Evolutionary conservation across 2,113 vertebrate genomes (phyloP), one percentile per base, ranked within the genome.

Genomic region (Syngnathoides biaculeatus): DNA sequence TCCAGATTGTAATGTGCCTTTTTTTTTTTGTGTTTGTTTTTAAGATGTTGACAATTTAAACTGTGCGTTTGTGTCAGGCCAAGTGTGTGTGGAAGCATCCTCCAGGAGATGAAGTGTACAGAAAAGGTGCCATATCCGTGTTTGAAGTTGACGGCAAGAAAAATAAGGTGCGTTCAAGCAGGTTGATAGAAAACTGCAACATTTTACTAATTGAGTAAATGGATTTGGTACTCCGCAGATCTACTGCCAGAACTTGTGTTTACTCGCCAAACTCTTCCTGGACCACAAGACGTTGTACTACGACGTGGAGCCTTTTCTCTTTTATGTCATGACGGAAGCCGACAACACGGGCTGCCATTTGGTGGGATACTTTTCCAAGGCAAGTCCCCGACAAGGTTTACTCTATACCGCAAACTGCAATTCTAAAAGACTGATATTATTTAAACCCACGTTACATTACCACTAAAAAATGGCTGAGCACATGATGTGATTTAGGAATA

Each of bases 41-140:
- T 12, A 24, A 42, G 5, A 6, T 61, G 35, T 26, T 52, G 5
- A 24, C 19, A 39, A 3, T 60, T 40, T 39, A 12, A 60, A 60
- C 8, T 69, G 13, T 76, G 55, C 76, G 30, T 72, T 69, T 64
- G 42, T 42, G 22, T 61, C 55, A 99, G 97, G 97, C 96, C 22
- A 99, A 99, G 69, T 99, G 97, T 80, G 97, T 99, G 48, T 99
- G 97, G 97, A 99, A 99, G 68, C 97, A 99, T 74, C 97, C 97
- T 0, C 97, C 97, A 0, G 97, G 97, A 2, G 97, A 98, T 11
- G 97, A 99, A 79, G 96, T 99, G 64, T 99, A 99, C 83, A 92
- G 97, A 64, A 99, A 99, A 79, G 94, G 94, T 57, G 92, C 94
- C 22, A 98, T 98, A 86, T 98, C 97, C 0, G 96, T 99, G 50